These are phyloP conservation scores for Procambarus clarkii DNA, from an alignment of 1,140 invertebrate species.

Conservation along the genomic window DNA sequence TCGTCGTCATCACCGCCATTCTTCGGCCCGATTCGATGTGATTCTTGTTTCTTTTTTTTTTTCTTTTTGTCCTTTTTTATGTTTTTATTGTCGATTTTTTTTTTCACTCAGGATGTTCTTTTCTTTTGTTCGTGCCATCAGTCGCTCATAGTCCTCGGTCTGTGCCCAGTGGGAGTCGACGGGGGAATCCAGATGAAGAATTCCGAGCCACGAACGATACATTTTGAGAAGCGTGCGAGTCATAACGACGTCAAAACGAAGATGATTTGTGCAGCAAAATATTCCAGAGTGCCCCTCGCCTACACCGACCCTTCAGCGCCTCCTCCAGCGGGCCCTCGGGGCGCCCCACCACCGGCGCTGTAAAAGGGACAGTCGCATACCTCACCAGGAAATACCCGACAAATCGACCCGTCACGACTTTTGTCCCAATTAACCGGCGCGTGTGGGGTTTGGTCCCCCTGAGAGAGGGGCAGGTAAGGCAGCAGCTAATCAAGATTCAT, in stretches of 20 bases:
- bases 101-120: too few species aligned
- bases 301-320: conserved; percentile 28
- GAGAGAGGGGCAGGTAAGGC: background rate
- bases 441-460: background rate
- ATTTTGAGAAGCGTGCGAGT: conserved; percentile 16
- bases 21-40: too few species aligned
- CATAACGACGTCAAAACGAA: conserved; percentile 67
- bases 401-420: background rate
- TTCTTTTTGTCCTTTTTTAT: too few species aligned
- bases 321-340: background rate
- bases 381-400: background rate
- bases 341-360: background rate
- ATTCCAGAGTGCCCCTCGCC: conserved; percentile 56
- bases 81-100: too few species aligned
- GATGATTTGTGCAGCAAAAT: conserved; percentile 69
- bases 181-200: conserved; percentile 7
- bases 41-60: too few species aligned
- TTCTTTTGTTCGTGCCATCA: too few species aligned
- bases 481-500: conserved; percentile 55
- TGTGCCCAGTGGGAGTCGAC: background rate
- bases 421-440: conserved; percentile 5
- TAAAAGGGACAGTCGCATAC: background rate
- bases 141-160: background rate
- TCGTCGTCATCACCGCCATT: too few species aligned
- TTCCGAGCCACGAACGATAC: conserved; percentile 34